phyloP scores from a whole-genome alignment of 2,888 invertebrate species.

The Lasioglossum lativentre region DNA sequence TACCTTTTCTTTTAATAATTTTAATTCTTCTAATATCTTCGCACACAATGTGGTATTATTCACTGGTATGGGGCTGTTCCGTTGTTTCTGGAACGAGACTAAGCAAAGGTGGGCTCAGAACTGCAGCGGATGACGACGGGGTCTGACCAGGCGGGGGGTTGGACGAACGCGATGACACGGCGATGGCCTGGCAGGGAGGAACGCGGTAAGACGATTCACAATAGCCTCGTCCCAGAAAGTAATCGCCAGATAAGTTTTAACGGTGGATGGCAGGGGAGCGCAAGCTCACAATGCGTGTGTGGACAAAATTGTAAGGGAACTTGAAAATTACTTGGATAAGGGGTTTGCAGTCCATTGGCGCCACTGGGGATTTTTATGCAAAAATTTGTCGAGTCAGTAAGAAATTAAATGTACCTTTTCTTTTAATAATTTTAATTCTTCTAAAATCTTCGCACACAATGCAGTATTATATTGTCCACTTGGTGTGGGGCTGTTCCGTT shows the following conservation, averaged over 20 bases:
- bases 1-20: too few species aligned
- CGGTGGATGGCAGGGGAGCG: too few species aligned
- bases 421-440: too few species aligned
- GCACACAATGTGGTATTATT: not conserved
- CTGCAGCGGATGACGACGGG: too few species aligned
- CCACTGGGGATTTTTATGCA: not conserved
- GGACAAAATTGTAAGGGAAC: not conserved
- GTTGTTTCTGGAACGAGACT: constrained; percentile 14
- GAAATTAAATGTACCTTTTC: too few species aligned
- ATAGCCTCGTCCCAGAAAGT: too few species aligned
- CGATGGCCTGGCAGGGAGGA: too few species aligned
- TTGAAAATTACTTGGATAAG: not conserved
- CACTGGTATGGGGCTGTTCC: not conserved
- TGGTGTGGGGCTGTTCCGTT: not conserved
- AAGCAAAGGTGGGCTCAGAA: constrained; percentile 11
- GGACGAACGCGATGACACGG: constrained; percentile 64
- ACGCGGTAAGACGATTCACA: too few species aligned
- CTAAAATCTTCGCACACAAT: too few species aligned
- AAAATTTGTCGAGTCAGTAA: not conserved
- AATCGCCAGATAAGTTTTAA: too few species aligned
- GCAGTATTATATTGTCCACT: not conserved
- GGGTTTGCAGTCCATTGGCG: not conserved
- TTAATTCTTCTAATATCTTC: too few species aligned
- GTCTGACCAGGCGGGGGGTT: constrained; percentile 36
- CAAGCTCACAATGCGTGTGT: not conserved